Conservation (phyloP, 2,113 vertebrate species). For the Lepisosteus osseus region DNA sequence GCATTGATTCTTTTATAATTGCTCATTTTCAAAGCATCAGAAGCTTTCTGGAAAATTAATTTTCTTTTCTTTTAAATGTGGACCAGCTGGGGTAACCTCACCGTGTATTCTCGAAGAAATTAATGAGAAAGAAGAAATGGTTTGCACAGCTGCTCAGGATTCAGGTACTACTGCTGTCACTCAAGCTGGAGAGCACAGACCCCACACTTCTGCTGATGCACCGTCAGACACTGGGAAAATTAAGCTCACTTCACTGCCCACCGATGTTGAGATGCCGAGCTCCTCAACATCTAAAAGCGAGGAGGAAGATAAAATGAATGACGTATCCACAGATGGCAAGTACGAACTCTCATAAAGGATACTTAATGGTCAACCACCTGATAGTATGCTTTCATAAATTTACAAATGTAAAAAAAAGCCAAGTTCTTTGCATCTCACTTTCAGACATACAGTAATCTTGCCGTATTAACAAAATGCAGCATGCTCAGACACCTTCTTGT, state of each 20-base stretch:
- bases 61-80: neutral
- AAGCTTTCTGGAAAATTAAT: too few relatives aligned
- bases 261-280: slow-evolving; percentile 37
- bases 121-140: slow-evolving; percentile 79
- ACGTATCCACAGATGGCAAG: slow-evolving; percentile 59
- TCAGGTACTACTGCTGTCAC: slow-evolving; percentile 37
- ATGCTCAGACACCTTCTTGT: too few relatives aligned
- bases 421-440: too few relatives aligned
- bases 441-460: too few relatives aligned
- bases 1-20: neutral
- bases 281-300: slow-evolving; percentile 32
- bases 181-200: slow-evolving; percentile 47
- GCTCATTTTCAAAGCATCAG: neutral
- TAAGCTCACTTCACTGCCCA: slow-evolving; percentile 37
- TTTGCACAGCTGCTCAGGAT: slow-evolving; percentile 37
- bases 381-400: too few relatives aligned
- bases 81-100: slow-evolving; percentile 51
- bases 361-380: too few relatives aligned
- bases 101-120: slow-evolving; percentile 77
- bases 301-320: slow-evolving; percentile 52
- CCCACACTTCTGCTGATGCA: slow-evolving; percentile 39
- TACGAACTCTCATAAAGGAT: slow-evolving; percentile 52
- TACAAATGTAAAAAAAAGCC: too few relatives aligned
- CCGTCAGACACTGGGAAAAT: slow-evolving; percentile 37
- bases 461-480: too few relatives aligned